Percentiles rank a stretch among this genome's conserved stretches.
Conservation (phyloP, 2,113 vertebrate genomes). For the Triplophysa siluroides region DNA sequence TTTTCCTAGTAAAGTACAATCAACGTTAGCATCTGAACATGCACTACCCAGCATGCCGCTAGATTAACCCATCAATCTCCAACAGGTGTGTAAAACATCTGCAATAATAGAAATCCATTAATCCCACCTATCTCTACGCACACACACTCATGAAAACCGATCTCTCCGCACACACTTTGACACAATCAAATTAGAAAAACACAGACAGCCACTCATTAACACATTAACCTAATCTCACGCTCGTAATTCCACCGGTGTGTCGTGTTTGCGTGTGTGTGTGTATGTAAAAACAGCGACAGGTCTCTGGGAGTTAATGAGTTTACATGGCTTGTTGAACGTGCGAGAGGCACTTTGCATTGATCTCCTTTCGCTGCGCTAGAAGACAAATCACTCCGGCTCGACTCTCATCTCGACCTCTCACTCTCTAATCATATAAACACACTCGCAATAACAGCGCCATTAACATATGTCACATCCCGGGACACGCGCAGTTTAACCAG, state of each 20-base stretch:
- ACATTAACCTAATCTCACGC: conserved; percentile 43
- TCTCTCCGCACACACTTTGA: conserved; percentile 17
- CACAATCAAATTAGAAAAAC: conserved; percentile 40
- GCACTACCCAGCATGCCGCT: neutral
- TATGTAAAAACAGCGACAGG: conserved; percentile 69
- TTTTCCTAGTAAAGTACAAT: too few relatives aligned
- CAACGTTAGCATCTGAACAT: neutral
- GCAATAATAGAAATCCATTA: conserved; percentile 8
- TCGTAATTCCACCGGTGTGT: conserved; percentile 16
- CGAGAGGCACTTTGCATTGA: conserved; percentile 79
- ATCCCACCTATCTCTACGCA: conserved; percentile 8
- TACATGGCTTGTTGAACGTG: conserved; percentile 74
- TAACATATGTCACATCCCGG: conserved; percentile 72
- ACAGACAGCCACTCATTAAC: conserved; percentile 37
- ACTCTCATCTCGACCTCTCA: conserved; percentile 63
- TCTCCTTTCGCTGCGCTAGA: conserved; percentile 63
- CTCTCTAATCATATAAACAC: conserved; percentile 70
- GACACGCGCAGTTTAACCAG: conserved; percentile 10
- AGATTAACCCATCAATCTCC: neutral
- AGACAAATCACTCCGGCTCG: conserved; percentile 62
- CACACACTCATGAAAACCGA: conserved; percentile 7
- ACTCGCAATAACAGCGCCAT: conserved; percentile 74
- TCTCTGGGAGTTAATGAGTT: conserved; percentile 66
- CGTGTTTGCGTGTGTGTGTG: conserved; percentile 43
- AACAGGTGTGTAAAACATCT: conserved; percentile 15